Percentiles rank a stretch among this genome's conserved stretches.
phyloP scores from a whole-genome alignment of 2,113 vertebrate genomes.

The Clarias batrachus region DNA sequence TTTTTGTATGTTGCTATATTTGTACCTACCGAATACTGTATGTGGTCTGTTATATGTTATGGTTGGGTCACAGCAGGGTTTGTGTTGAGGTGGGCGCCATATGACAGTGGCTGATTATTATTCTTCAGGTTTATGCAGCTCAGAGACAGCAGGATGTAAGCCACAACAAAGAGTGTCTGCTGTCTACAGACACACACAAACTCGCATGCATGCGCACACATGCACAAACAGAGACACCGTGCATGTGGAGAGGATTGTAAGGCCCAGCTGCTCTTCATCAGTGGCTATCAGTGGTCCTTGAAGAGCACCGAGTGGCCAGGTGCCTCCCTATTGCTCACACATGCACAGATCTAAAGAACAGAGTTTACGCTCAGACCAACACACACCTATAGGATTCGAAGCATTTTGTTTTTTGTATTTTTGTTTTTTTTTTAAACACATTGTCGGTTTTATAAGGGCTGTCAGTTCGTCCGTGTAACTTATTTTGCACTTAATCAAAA shows the following conservation, averaged over 20 bases:
- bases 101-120: conserved; percentile 9
- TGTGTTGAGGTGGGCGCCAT: background rate
- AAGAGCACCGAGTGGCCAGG: conserved; percentile 39
- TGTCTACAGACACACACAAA: background rate
- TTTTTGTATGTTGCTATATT: background rate
- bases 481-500: conserved; percentile 16
- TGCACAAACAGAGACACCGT: background rate
- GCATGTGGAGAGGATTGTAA: conserved; percentile 2
- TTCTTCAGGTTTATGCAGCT: background rate
- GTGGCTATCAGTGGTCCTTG: conserved; percentile 27
- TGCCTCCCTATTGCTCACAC: conserved; percentile 7
- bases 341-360: background rate
- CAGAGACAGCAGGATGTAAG: background rate
- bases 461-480: background rate
- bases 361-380: background rate
- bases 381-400: background rate
- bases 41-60: background rate
- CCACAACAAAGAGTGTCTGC: conserved; percentile 20
- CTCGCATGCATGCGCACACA: background rate
- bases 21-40: background rate
- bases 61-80: background rate
- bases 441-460: background rate
- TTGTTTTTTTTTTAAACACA: background rate
- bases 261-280: conserved; percentile 29
- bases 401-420: background rate